phyloP scores from a whole-genome alignment of 2,888 invertebrate species.

The Ochropleura leucogaster region DNA sequence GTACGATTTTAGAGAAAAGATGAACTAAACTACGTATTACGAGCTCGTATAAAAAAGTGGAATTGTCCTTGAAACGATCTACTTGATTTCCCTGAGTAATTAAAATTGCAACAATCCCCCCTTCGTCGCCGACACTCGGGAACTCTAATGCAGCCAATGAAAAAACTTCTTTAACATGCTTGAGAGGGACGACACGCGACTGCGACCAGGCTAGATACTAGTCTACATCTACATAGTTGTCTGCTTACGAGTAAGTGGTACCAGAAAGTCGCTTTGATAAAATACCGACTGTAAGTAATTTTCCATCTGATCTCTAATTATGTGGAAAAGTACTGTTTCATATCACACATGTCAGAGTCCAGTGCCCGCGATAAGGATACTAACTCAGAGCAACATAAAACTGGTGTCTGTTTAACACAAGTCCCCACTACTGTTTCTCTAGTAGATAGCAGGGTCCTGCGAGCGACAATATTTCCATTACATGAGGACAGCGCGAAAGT shows the following conservation, averaged over 20 bases:
- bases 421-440: no score
- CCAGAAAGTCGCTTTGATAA: constrained; percentile 2
- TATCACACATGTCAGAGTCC: neutral
- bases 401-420: no score
- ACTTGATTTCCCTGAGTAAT: constrained; percentile 24
- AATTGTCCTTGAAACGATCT: neutral
- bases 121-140: constrained; percentile 22
- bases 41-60: neutral
- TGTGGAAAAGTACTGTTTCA: neutral
- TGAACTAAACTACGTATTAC: neutral
- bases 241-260: neutral
- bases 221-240: constrained; percentile 8
- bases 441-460: no score
- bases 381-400: neutral
- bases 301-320: neutral
- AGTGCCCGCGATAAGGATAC: neutral
- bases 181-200: neutral
- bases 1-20: no score
- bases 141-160: constrained; percentile 34
- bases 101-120: constrained; percentile 20
- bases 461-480: neutral
- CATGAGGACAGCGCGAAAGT: neutral
- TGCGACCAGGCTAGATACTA: neutral
- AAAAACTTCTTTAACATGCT: constrained; percentile 36
- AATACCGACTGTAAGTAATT: neutral